Evolutionary conservation across 2,113 vertebrate genomes (phyloP), one percentile per base, ranked within the genome.

Genomic region (Notarius lentiginosus): DNA sequence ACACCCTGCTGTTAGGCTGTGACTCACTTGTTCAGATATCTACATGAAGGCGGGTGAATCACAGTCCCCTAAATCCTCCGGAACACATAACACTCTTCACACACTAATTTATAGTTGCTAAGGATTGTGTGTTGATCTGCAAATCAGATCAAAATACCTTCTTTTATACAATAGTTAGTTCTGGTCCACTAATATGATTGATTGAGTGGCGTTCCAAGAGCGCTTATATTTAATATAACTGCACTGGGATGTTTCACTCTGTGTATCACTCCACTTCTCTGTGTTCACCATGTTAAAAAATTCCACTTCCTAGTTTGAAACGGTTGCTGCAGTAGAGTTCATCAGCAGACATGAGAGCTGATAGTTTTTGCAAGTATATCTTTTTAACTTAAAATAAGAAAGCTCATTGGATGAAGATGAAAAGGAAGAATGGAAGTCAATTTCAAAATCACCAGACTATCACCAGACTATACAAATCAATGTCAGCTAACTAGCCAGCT

Each of bases 1-100:
- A 55, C 27, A 34, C 18, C 66, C 47, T 89, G 15, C 79, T 73
- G 58, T 7, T 24, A 66, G 49, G 49, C 55, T 18, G 7, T 81
- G 88, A 84, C 41, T 87, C 88, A 89, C 53, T 55, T 84, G 30
- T 75, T 51, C 55, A 22, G 75, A 47, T 84, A 75, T 87, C 85
- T 75, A 84, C 65, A 80, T 63, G 83, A 79, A 87, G 53, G 30
- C 30, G 47, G 58, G 66, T 87, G 88, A 89, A 81, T 89, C 88
- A 89, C 86, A 75, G 66, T 80, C 58, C 55, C 49, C 56, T 51
- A 73, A 75, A 76, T 76, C 83, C 51, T 84, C 65, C 53, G 24
- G 55, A 86, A 41, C 65, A 89, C 34, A 79, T 22, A 77, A 63
- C 56, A 73, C 79, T 49, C 75, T 66, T 56, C 24, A 55, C 30